Percentiles rank a stretch among this genome's conserved stretches.
phyloP scores from a whole-genome alignment of 2,888 invertebrate genomes.

The Ptilodon capucinus region DNA sequence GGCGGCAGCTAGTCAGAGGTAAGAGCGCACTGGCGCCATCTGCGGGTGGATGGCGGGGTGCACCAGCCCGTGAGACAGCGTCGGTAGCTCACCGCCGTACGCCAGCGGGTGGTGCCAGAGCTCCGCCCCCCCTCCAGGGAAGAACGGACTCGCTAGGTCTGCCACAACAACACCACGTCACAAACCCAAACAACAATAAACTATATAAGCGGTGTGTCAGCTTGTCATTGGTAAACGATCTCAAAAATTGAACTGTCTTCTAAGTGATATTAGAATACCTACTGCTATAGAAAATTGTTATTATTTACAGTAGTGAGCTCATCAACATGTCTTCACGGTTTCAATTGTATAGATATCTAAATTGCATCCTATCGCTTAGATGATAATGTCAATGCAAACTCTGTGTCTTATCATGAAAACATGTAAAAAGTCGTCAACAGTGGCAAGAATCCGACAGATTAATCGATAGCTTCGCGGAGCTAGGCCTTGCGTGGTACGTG shows the following conservation, averaged over 20 bases:
- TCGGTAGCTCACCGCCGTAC: conserved; percentile 91
- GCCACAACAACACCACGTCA: conserved; percentile 52
- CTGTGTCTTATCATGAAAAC: conserved; percentile 65
- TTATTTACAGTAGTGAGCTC: conserved; percentile 74
- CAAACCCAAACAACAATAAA: conserved; percentile 13
- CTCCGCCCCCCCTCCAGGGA: conserved; percentile 93
- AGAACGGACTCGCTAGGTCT: conserved; percentile 98
- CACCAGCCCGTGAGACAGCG: conserved; percentile 94
- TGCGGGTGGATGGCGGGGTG: conserved; percentile 99
- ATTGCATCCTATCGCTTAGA: conserved; percentile 3
- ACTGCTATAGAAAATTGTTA: conserved; percentile 45
- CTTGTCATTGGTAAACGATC: conserved; percentile 22
- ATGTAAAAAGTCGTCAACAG: conserved; percentile 62
- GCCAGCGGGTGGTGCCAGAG: conserved; percentile 96
- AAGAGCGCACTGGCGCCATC: conserved; percentile 96
- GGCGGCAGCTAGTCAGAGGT: conserved; percentile 98
- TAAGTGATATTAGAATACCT: conserved; percentile 46
- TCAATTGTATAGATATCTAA: conserved; percentile 1
- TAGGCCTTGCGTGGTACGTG: conserved; percentile 80
- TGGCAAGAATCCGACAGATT: conserved; percentile 72
- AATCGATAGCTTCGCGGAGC: conserved; percentile 76
- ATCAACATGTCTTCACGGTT: conserved; percentile 65
- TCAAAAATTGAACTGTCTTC: conserved; percentile 14
- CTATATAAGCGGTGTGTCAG: conserved; percentile 18
- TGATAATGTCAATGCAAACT: conserved; percentile 9